A percentile compares a stretch with the other conserved stretches of the same genome.
Conservation (phyloP, 2,797 vertebrate species). For the Alfaro cultratus region DNA sequence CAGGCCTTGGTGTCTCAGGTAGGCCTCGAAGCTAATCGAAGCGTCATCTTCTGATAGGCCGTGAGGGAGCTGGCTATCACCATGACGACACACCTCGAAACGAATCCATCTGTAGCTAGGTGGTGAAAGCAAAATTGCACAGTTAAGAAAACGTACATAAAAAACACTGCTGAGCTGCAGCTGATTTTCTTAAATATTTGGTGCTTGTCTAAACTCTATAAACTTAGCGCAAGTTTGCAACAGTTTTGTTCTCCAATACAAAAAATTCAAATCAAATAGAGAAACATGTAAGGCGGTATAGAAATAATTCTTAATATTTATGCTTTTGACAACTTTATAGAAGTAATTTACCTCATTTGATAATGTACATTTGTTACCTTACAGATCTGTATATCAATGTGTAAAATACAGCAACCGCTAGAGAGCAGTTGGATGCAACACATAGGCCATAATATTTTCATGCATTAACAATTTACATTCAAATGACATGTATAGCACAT, state of each 20-base stretch:
- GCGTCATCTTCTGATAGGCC: slow-evolving; percentile 82
- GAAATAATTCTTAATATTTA: neutral
- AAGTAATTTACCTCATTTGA: neutral
- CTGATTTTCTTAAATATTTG: neutral
- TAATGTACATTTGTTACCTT: neutral
- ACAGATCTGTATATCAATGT: neutral
- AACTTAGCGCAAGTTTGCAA: neutral
- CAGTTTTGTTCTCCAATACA: neutral
- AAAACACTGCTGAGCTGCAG: neutral
- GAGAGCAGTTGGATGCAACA: neutral
- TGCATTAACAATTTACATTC: neutral
- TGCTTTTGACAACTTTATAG: neutral
- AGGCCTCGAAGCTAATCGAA: slow-evolving; percentile 86
- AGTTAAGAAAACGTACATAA: neutral
- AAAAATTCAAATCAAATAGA: neutral
- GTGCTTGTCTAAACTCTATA: neutral
- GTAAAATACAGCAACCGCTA: neutral
- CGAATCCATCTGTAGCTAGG: slow-evolving; percentile 90
- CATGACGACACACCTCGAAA: slow-evolving; percentile 87
- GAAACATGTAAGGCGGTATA: neutral
- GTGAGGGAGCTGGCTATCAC: slow-evolving; percentile 80
- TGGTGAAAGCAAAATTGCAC: neutral
- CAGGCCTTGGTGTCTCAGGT: slow-evolving; percentile 81
- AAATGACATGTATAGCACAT: neutral
- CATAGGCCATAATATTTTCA: neutral